Evolutionary conservation across 2,113 vertebrate genomes (phyloP).

Genomic region (Sinocyclocheilus anophthalmus): DNA sequence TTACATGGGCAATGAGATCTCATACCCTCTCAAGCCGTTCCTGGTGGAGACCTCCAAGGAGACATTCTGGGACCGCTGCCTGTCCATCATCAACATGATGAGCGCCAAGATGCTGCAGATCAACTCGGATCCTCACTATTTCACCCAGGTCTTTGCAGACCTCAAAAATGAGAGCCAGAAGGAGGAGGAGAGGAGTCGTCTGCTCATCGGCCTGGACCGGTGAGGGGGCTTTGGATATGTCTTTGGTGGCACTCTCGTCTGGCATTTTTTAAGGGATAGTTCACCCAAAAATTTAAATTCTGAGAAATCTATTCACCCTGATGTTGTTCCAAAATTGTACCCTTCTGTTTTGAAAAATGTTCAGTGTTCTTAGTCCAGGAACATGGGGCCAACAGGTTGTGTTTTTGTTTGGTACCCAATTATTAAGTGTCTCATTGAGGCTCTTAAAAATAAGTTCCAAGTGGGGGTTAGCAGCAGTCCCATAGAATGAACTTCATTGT

Average conservation of each 20-base stretch:
- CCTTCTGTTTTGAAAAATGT: no score
- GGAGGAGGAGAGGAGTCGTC: conserved; percentile 90
- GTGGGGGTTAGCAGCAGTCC: not conserved
- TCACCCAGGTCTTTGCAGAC: conserved; percentile 98
- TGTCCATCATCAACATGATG: conserved; percentile 96
- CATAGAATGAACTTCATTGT: not conserved
- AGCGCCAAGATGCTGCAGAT: conserved; percentile 98
- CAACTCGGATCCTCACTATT: conserved; percentile 97
- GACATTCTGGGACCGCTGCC: conserved; percentile 98
- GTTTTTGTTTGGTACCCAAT: not conserved
- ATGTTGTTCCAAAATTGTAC: no score
- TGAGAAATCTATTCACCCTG: not conserved
- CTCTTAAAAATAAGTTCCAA: not conserved
- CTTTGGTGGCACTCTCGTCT: conserved; percentile 64
- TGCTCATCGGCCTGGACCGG: conserved; percentile 94
- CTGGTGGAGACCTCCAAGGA: conserved; percentile 95
- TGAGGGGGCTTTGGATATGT: conserved; percentile 73
- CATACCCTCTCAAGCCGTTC: conserved; percentile 94
- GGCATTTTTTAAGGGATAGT: conserved; percentile 66
- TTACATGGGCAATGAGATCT: conserved; percentile 97
- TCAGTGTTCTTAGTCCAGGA: not conserved
- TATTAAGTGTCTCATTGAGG: not conserved
- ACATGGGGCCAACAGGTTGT: not conserved
- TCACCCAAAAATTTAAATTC: not conserved
- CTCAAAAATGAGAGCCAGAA: conserved; percentile 93